Evolutionary conservation across 2,888 invertebrate species (phyloP).

Genomic region (Odontothrips loti): DNA sequence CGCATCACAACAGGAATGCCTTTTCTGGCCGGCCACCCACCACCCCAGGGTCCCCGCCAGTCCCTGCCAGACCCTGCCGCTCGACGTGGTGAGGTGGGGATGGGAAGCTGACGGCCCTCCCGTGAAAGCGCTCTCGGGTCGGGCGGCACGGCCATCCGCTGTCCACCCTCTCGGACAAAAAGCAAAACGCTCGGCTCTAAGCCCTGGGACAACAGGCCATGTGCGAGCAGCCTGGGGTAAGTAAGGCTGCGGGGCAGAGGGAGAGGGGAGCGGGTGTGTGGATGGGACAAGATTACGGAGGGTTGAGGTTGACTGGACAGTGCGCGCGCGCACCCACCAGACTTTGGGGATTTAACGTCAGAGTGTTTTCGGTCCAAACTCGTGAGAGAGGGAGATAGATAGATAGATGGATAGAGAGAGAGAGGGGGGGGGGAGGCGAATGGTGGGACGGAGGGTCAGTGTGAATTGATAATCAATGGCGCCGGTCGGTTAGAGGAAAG

Average conservation of each 20-base stretch:
- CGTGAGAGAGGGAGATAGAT: not conserved
- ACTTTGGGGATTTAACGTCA: conserved; percentile 22
- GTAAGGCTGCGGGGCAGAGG: too few species aligned
- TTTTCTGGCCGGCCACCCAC: too few species aligned
- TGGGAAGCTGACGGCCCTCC: not conserved
- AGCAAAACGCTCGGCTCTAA: conserved; percentile 6
- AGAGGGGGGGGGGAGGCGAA: too few species aligned
- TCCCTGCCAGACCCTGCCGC: not conserved
- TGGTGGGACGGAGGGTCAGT: too few species aligned
- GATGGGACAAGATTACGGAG: conserved; percentile 16
- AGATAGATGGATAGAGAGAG: too few species aligned
- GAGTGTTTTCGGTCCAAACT: not conserved
- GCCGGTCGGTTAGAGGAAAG: too few species aligned
- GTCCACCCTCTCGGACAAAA: not conserved
- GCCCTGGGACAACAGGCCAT: conserved; percentile 3
- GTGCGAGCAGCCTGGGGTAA: too few species aligned
- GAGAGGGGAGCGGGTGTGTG: not conserved
- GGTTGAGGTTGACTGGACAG: not conserved
- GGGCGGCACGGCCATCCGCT: not conserved
- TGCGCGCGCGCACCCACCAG: not conserved
- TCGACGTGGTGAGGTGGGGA: not conserved
- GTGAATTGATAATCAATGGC: too few species aligned
- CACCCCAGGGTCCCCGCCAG: not conserved
- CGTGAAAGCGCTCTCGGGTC: not conserved
- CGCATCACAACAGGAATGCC: not conserved